Evolutionary conservation across 2,113 vertebrate genomes (phyloP), one percentile per base, ranked within the genome.

Genomic region (Haliaeetus leucogaster): DNA sequence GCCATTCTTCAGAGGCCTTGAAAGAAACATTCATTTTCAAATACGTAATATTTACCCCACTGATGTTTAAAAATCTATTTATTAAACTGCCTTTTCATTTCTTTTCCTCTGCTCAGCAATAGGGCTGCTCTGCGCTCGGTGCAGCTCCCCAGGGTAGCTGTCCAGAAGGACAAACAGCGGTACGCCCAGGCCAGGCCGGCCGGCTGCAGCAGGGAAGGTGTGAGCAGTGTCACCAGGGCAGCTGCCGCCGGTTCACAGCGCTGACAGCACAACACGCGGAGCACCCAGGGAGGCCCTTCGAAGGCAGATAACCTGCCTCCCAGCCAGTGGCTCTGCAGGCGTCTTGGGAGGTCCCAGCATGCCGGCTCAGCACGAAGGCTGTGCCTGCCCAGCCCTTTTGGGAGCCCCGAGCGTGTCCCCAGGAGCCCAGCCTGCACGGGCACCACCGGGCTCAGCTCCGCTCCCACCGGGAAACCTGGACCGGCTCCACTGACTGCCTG

Each of bases 11-110:
- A 10, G 71, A 81, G 77, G 68, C 86, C 89, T 62, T 92, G 59
- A 96, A 96, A 96, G 94, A 97, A 95, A 97, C 78, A 62, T 89
- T 93, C 94, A 92, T 91, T 88, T 95, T 77, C 73, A 58, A 90
- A 89, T 16, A 66, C 4, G 3, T 82, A 45, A 90, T 81, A 97
- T 97, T 93, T 96, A 73, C 65, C 79, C 76, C 91, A 83, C 29
- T 95, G 92, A 58, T 86, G 63, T 42, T 96, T 78, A 0, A 7
- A 34, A 56, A 97, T 68, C 70, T 90, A 82, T 96, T 97, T 95
- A 87, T 96, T 97, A 94, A 97, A 90, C 86, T 96, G 93, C 68
- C 66, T 82, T 82, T 95, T 80, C 83, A 61, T 89, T 53, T 86
- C 36, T 67, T 34, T 16, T 90, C 94, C 96, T 91, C 80, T 62